Evolutionary conservation across 2,888 invertebrate species (phyloP), one percentile per base, ranked within the genome.

Genomic region (Magallana nippona): DNA sequence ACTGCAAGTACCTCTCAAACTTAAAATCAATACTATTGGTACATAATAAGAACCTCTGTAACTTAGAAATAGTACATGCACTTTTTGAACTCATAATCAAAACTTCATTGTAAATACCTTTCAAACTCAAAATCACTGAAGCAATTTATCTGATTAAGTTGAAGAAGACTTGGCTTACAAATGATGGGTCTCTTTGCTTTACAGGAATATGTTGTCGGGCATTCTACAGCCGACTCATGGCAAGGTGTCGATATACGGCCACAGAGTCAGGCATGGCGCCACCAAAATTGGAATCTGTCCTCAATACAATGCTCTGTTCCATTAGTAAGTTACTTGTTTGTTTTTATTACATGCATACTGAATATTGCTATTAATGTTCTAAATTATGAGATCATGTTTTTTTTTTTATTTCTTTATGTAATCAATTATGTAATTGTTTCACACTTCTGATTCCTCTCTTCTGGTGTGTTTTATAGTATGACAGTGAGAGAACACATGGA

Each of bases 291-390:
- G 95, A n/a, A 89, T 94, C 79, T 95, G 95, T 89, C 94, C 95
- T 1, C 95, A 95, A 87, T 92, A 94, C 84, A 94, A 95, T 87
- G 91, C 93, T 2, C 89, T 95, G n/a, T 94, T 93, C 89, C 92
- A 93, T 78, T 92, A 91, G 94, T 94, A 88, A 93, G 93, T 92
- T 27, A 1, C 78, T 62, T 78, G 58, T 3, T 62, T 27, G 11
- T 27, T 10, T 56, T 11, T 10, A 11, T 77, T 3, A 55, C 10
- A 3, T 19, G 44, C 55, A 44, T 22, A 63, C 11, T 22, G 22
- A 17, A 10, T 44, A 44, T 44, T 44, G 44, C 44, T 44, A 8
- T 8, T 44, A 44, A 5, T 44, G 44, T 44, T 44, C 44, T 3
- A 44, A 44, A 5, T 44, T 10, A 44, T 8, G 8, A 44, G 44